phyloP scores from a whole-genome alignment of 2,797 vertebrate genomes.

The Chromobotia macracanthus region DNA sequence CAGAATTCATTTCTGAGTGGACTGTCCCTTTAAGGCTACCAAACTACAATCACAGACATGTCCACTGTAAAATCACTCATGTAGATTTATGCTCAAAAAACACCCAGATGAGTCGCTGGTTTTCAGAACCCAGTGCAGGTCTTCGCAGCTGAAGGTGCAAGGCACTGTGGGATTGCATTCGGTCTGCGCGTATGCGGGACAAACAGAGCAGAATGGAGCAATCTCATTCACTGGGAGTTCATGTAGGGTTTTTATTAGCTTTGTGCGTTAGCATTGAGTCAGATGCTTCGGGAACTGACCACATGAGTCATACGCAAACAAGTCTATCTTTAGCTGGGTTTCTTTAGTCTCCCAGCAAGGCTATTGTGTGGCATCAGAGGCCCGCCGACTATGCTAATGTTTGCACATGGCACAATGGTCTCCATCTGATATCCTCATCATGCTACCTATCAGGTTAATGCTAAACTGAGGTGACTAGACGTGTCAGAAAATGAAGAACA shows the following conservation, averaged over 20 bases:
- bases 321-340: slow-evolving; percentile 46
- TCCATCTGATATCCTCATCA: slow-evolving; percentile 38
- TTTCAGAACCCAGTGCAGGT: slow-evolving; percentile 8
- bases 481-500: slow-evolving; percentile 5
- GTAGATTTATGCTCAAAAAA: slow-evolving; percentile 7
- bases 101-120: slow-evolving; percentile 16
- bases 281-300: slow-evolving; percentile 42
- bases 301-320: slow-evolving; percentile 43
- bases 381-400: slow-evolving; percentile 36
- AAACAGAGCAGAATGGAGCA: slow-evolving; percentile 18
- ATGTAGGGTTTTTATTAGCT: slow-evolving; percentile 37
- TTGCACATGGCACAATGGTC: slow-evolving; percentile 40
- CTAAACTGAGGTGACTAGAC: slow-evolving; percentile 32
- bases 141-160: slow-evolving; percentile 1
- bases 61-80: background rate
- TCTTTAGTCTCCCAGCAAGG: slow-evolving; percentile 39
- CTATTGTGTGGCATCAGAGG: slow-evolving; percentile 37
- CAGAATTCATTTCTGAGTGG: background rate
- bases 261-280: slow-evolving; percentile 42
- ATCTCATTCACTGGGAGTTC: slow-evolving; percentile 8
- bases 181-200: background rate
- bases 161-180: slow-evolving; percentile 28
- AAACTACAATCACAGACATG: slow-evolving; percentile 8
- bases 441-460: slow-evolving; percentile 40
- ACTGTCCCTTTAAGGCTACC: background rate